Evolutionary conservation across 2,797 vertebrate genomes (phyloP), one percentile per base, ranked within the genome.

Genomic region (Naso thynnoides): DNA sequence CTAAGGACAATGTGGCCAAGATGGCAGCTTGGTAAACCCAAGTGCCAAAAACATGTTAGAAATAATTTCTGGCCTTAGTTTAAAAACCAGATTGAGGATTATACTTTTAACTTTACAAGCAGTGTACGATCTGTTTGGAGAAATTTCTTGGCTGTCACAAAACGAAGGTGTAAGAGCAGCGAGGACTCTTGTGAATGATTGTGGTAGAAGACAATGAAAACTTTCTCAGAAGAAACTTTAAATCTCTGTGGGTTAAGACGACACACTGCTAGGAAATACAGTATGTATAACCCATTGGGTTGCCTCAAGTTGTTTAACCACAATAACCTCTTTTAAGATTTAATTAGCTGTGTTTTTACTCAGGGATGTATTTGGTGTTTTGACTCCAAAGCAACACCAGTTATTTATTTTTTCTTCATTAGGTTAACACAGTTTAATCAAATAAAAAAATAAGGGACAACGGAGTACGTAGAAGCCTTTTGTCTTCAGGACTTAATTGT

Each of bases 351-450:
- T 39, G 26, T 42, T 42, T 59, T 15, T 18, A 29, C 49, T 50
- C 5, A 47, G 1, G 6, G 21, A 31, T n/a, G n/a, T 23, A 33
- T 5, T 1, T 4, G 7, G 29, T 19, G 54, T 39, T 24, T 24
- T 24, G 2, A 41, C 21, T 10, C 31, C 9, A 23, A 21, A 21
- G 1, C 19, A 58, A 23, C 11, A 52, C 4, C 39, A 11, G 15
- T 18, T 54, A 47, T 54, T 59, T 65, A 18, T 58, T 64, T 63
- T 19, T 11, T n/a, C 57, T 63, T 19, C 5, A 26, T 64, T 57
- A n/a, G 6, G 13, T 36, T 24, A 36, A 19, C 52, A 6, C 18
- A 7, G 9, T 50, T 63, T 57, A 2, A 49, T 41, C 6, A 49
- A 24, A 42, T n/a, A 44, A 3, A 21, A 26, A 50, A 59, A 7